Conservation (phyloP, 2,797 vertebrate species). For the Eulemur rubriventer region DNA sequence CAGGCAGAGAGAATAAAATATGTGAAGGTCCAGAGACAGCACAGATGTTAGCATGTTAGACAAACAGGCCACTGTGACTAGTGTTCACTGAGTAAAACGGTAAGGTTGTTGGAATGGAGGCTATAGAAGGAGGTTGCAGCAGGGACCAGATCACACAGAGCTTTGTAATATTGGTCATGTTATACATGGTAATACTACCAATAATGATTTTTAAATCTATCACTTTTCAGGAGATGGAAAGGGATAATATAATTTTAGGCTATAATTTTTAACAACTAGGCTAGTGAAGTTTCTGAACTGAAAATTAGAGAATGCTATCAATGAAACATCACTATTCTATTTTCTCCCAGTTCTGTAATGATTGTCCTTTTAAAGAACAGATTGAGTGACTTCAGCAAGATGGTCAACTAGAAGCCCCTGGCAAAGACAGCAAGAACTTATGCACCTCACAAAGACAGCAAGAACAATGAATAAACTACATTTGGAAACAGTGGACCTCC, state of each 20-base stretch:
- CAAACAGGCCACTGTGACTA: background rate
- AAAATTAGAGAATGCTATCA: slow-evolving; percentile 9
- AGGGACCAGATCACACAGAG: background rate
- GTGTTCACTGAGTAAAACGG: background rate
- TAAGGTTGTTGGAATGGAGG: background rate
- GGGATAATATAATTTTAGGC: background rate
- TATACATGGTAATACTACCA: background rate
- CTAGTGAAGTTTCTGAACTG: slow-evolving; percentile 3
- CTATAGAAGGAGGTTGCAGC: background rate
- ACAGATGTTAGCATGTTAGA: background rate
- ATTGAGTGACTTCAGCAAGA: background rate
- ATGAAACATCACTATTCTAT: background rate
- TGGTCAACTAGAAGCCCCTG: background rate
- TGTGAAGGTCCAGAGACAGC: background rate
- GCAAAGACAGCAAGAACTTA: background rate
- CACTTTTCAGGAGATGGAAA: background rate
- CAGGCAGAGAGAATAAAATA: background rate
- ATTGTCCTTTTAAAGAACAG: slow-evolving; percentile 16
- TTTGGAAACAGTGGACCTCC: background rate
- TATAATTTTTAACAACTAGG: background rate
- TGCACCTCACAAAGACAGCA: background rate
- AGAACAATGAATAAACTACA: background rate
- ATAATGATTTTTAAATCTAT: slow-evolving; percentile 12
- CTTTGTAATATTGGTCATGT: background rate
- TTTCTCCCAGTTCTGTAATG: background rate